Percentiles rank a stretch among this genome's conserved stretches.
Evolutionary conservation across 2,888 invertebrate genomes (phyloP).

Genomic region (Eugnorisma glareosa): DNA sequence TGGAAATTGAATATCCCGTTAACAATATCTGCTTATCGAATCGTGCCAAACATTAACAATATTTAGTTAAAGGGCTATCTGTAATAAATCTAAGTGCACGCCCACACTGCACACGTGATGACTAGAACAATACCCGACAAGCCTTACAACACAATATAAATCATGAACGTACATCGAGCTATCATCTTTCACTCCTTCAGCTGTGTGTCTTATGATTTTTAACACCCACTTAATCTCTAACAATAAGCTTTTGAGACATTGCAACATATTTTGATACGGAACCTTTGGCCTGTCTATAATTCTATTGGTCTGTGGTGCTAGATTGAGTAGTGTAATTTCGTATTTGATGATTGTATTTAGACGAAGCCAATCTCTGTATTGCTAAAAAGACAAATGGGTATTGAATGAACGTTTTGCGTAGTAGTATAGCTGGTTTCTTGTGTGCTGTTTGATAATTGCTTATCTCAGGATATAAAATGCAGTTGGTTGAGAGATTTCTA

Average conservation of each 20-base stretch:
- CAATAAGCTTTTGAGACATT: constrained; percentile 80
- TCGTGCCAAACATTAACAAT: constrained; percentile 67
- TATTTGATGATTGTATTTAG: constrained; percentile 63
- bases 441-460: neutral
- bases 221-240: constrained; percentile 89
- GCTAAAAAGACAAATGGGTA: constrained; percentile 35
- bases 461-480: neutral
- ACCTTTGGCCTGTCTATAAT: constrained; percentile 54
- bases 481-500: neutral
- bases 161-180: constrained; percentile 83
- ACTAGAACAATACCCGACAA: constrained; percentile 85
- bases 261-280: constrained; percentile 73
- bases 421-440: neutral
- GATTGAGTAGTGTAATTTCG: constrained; percentile 58
- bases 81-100: constrained; percentile 86
- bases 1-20: constrained; percentile 38
- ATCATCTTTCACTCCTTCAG: constrained; percentile 87
- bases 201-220: constrained; percentile 87
- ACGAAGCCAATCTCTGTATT: constrained; percentile 44
- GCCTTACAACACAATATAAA: constrained; percentile 87
- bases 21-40: constrained; percentile 67
- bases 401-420: constrained; percentile 7
- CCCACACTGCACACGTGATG: constrained; percentile 80
- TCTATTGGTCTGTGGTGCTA: constrained; percentile 54
- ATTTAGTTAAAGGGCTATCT: constrained; percentile 81